Evolutionary conservation across 92 coral and sea anemone genomes (phyloP).

Genomic region (Phenganax subtilis): DNA sequence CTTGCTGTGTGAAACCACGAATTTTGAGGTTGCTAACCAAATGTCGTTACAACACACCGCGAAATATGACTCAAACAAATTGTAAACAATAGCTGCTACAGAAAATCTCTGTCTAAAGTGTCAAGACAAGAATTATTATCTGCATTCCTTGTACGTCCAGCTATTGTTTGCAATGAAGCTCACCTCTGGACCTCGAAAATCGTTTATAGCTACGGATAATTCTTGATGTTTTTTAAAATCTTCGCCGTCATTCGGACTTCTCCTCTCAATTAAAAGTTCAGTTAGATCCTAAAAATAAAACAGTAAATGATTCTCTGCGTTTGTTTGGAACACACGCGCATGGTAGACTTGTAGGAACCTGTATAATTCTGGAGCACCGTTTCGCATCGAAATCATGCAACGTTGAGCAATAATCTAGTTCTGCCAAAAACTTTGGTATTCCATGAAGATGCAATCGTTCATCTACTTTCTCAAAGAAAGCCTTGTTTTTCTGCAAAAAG

Average conservation of each 20-base stretch:
- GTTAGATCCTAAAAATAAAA: constrained; percentile 55
- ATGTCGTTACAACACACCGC: constrained; percentile 9
- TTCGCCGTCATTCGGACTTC: constrained; percentile 39
- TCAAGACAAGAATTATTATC: background rate
- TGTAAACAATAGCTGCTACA: background rate
- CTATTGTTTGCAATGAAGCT: background rate
- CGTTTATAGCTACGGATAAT: constrained; percentile 16
- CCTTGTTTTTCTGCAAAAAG: constrained; percentile 58
- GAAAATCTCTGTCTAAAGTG: constrained; percentile 4
- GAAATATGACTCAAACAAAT: background rate
- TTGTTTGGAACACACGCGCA: background rate
- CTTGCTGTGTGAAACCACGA: constrained; percentile 31
- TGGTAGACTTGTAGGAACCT: constrained; percentile 35
- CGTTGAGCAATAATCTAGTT: constrained; percentile 59
- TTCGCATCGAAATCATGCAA: constrained; percentile 59
- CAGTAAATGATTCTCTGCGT: background rate
- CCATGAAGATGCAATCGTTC: constrained; percentile 66
- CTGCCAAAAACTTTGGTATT: constrained; percentile 62
- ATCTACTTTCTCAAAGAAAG: constrained; percentile 70
- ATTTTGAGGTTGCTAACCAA: constrained; percentile 23
- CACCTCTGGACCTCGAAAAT: constrained; percentile 34
- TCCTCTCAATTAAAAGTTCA: constrained; percentile 31
- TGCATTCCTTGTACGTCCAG: background rate
- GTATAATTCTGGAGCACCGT: constrained; percentile 48
- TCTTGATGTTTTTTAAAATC: constrained; percentile 16